Percentiles rank a stretch among this genome's conserved stretches.
Evolutionary conservation across 2,888 invertebrate genomes (phyloP).

Genomic region (Lasioglossum marginatum): DNA sequence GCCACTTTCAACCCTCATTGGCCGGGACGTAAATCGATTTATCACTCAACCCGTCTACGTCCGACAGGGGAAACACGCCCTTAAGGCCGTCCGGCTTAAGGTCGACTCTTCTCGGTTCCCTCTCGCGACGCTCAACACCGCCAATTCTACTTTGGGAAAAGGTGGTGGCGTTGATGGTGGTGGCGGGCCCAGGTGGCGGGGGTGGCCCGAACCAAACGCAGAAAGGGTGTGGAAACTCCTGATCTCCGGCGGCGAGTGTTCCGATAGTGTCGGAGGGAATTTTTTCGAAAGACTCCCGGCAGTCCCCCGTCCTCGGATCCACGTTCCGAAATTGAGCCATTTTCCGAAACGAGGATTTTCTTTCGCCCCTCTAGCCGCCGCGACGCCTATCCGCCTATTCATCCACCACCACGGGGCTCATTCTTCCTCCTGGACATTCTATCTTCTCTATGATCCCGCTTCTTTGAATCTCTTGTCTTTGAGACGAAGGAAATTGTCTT

Average conservation of each 20-base stretch:
- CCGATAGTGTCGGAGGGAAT: conserved; percentile 51
- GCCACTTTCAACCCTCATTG: conserved; percentile 81
- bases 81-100: conserved; percentile 73
- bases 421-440: conserved; percentile 20
- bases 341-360: conserved; percentile 59
- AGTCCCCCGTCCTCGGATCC: conserved; percentile 29
- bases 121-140: conserved; percentile 74
- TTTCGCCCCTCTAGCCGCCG: conserved; percentile 11
- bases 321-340: conserved; percentile 66
- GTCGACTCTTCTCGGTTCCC: conserved; percentile 71
- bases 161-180: conserved; percentile 69
- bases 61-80: conserved; percentile 76
- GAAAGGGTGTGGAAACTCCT: conserved; percentile 58
- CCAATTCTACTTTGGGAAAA: conserved; percentile 77
- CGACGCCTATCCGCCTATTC: conserved; percentile 2
- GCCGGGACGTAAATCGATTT: conserved; percentile 83
- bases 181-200: conserved; percentile 49
- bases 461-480: conserved; percentile 6
- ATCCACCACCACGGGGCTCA: conserved; percentile 1
- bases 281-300: conserved; percentile 60
- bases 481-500: neutral
- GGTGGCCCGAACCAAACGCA: conserved; percentile 33
- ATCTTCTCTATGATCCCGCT: conserved; percentile 2
- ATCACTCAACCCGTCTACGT: conserved; percentile 77
- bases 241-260: conserved; percentile 62